Base-by-base conservation (phyloP, 2,113 vertebrate genomes). In the Craseonycteris thonglongyai region DNA sequence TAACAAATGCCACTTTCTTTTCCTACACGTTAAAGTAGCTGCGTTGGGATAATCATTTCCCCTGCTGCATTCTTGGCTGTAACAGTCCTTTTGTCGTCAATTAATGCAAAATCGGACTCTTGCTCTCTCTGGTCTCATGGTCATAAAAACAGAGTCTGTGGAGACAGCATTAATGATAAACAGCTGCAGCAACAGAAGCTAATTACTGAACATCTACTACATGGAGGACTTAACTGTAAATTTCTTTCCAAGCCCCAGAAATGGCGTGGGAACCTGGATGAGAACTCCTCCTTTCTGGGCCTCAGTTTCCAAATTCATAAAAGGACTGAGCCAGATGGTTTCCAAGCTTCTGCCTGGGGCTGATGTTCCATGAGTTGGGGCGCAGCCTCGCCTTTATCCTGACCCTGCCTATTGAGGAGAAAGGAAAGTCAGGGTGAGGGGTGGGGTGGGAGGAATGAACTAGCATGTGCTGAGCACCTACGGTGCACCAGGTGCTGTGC, bases 291-390 rank as follows among this genome's bases (percentile, higher is more conserved):
- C 40, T 89, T 49, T 76, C 58, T 33, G 11, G 56, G 59, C 49
- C 91, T 96, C 78, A 26, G 59, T 85, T 95, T 94, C 95, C 68
- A 78, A 63, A 51, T 33, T 24, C 38, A 38, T 78, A 40, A 38
- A 59, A 24, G 28, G 24, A 85, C 6, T 30, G 28, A 54, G 63
- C 47, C 35, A 5, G 14, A 13, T 19, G 56, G 35, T 26, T 12
- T 86, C 58, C 42, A 45, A 58, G n/a, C 28, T 30, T 69, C 45
- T 56, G 11, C n/a, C 63, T 81, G n/a, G 33, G 13, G 10, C 49
- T 89, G 61, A 28, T 6, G 35, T n/a, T 75, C 63, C 21, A 58
- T 6, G 30, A 80, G 63, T 24, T 38, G 12, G 13, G 33, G 13
- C 38, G 28, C 14, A 74, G 61, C 19, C 35, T 85, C 33, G 42